Base-by-base conservation (phyloP, 2,113 vertebrate species). In the Trichechus manatus region DNA sequence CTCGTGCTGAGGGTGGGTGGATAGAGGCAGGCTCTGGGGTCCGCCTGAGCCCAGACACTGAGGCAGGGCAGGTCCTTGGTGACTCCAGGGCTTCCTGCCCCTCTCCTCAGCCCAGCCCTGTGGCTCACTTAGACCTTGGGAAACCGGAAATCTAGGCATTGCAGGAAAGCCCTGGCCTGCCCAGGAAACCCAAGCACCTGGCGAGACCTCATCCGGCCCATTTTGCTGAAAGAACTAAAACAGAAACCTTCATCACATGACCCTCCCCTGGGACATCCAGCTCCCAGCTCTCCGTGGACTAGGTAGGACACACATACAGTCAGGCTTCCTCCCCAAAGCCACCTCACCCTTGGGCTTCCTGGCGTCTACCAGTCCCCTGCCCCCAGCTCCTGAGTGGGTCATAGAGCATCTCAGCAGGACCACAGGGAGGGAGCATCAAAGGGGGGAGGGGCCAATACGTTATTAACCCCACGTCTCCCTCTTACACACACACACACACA, bases 151-250 rank as follows among this genome's bases (percentile, higher is more conserved):
- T 19, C 8, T 75, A 39, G 2, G 9, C 27, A 47, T 83, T 66
- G 64, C 77, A 97, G 96, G 87, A 97, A 97, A 95, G 59, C 44
- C 20, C 47, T 4, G 9, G 50, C 25, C 89, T 0, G 6, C 96
- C 97, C 95, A 95, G 94, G 96, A 97, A 96, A 77, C 36, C 9
- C 22, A 27, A 82, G 19, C 44, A 97, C 96, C 84, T 96, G 92
- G 17, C 0, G 3, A 33, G 63, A 77, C 33, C 31, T 88, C 29
- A 74, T 96, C 93, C 4, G 56, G 79, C 47, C 86, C 89, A 96
- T 96, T 97, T 97, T 98, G 72, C 83, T 93, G 13, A 39, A 80
- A 75, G n/a, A 13, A 88, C 3, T 22, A 56, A 42, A 91, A 91
- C 53, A 72, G 31, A 90, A 70, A 5, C 85, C 36, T 79, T 9